These are phyloP conservation scores for Plectus sambesii DNA, from an alignment of 1,140 invertebrate genomes.

Conservation along the genomic window DNA sequence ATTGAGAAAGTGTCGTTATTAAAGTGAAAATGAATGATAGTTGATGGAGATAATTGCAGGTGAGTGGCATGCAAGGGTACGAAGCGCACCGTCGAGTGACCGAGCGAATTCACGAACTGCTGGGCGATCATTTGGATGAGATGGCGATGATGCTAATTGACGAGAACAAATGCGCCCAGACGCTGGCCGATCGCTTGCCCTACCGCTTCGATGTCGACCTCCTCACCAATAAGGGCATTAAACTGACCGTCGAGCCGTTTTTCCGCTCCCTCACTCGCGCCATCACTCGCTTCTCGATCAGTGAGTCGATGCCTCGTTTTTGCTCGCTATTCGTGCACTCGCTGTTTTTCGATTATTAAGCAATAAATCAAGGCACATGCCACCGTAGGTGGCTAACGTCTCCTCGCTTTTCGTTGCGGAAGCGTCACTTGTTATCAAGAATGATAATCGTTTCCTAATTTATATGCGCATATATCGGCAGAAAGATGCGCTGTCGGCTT, in stretches of 20 bases:
- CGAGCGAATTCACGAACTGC: conserved; percentile 28
- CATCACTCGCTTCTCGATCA: conserved; percentile 10
- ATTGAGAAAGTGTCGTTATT: too few species aligned
- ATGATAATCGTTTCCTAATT: too few species aligned
- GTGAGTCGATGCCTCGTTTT: conserved; percentile 13
- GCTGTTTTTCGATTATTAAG: neutral
- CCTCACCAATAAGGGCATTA: conserved; percentile 25
- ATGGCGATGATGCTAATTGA: conserved; percentile 16
- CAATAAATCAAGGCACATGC: conserved; percentile 7
- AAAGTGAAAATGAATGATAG: too few species aligned
- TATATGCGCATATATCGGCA: too few species aligned
- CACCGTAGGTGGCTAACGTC: too few species aligned
- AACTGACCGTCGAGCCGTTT: conserved; percentile 37
- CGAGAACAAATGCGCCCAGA: conserved; percentile 15
- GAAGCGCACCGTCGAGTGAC: conserved; percentile 18
- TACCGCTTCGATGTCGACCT: conserved; percentile 20
- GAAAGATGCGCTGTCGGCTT: too few species aligned
- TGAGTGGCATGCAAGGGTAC: conserved; percentile 10
- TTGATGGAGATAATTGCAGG: too few species aligned
- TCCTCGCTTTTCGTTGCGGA: too few species aligned
- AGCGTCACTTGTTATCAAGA: too few species aligned
- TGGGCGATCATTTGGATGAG: conserved; percentile 18
- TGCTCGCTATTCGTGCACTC: neutral
- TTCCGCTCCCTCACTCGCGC: conserved; percentile 29
- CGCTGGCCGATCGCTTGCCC: conserved; percentile 18